These are phyloP conservation scores for Gopherus evgoodei DNA, from an alignment of 2,113 vertebrate species.

Conservation along the genomic window DNA sequence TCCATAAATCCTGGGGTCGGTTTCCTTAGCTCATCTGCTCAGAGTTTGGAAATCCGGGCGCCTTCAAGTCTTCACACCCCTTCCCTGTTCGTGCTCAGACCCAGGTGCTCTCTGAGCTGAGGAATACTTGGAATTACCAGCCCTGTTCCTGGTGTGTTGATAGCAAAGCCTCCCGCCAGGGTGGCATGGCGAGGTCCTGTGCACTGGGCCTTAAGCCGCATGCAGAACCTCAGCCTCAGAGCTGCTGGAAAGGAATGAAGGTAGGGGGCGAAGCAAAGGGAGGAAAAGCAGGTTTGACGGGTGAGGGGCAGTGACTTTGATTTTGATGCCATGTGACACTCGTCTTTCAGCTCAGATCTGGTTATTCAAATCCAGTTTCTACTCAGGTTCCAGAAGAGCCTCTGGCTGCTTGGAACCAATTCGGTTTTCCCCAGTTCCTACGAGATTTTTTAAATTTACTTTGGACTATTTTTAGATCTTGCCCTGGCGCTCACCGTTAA, in stretches of 20 bases:
- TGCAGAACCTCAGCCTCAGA: background rate
- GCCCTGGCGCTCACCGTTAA: background rate
- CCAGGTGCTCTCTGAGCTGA: too few species aligned
- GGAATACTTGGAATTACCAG: background rate
- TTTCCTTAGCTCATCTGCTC: background rate
- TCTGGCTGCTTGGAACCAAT: background rate
- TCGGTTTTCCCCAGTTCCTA: background rate
- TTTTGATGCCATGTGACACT: background rate
- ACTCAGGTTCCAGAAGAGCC: background rate
- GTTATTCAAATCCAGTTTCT: background rate
- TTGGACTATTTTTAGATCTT: slow-evolving; percentile 5
- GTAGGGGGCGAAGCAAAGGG: background rate
- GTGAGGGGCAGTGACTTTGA: background rate
- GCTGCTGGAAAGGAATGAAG: background rate
- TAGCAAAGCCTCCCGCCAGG: background rate
- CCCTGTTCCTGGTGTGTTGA: background rate
- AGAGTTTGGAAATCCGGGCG: background rate
- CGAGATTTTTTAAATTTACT: slow-evolving; percentile 37
- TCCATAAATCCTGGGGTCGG: background rate
- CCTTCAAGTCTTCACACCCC: background rate
- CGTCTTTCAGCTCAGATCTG: background rate
- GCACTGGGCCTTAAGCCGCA: background rate
- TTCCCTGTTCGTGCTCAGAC: too few species aligned
- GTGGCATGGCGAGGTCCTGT: background rate
- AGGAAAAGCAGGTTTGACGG: background rate